Conservation (phyloP, 1,140 invertebrate genomes). For the Phortica variegata region DNA sequence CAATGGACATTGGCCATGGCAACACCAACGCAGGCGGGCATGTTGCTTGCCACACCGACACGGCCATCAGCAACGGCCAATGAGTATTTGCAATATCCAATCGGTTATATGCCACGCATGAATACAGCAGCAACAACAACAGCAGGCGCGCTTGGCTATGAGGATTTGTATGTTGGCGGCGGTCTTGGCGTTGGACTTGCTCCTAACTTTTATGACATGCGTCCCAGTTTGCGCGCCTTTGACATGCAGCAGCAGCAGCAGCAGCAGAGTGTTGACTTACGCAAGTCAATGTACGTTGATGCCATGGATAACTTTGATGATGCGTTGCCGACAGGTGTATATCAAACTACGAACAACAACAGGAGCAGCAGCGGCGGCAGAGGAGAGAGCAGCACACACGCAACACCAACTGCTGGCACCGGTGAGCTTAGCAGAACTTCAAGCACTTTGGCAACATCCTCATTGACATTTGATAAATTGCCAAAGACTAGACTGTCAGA, state of each 20-base stretch:
- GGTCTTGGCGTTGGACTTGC: neutral
- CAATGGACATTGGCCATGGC: constrained; percentile 46
- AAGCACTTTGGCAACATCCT: constrained; percentile 43
- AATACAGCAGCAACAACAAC: constrained; percentile 3
- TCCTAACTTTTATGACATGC: constrained; percentile 40
- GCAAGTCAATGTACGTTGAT: neutral
- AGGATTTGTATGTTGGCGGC: constrained; percentile 28
- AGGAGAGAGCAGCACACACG: constrained; percentile 2
- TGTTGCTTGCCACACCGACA: constrained; percentile 30
- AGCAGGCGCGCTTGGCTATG: constrained; percentile 14
- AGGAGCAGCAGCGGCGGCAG: neutral
- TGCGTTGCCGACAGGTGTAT: constrained; percentile 27
- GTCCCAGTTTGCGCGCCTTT: constrained; percentile 42
- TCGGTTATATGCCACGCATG: neutral
- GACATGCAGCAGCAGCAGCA: constrained; percentile 18
- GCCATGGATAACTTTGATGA: constrained; percentile 1
- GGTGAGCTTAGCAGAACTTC: constrained; percentile 40
- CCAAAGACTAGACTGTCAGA: constrained; percentile 34
- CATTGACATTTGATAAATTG: constrained; percentile 54
- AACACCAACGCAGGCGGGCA: constrained; percentile 37
- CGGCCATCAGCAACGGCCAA: constrained; percentile 3
- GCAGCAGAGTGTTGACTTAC: neutral
- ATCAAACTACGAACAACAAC: constrained; percentile 14
- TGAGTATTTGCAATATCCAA: constrained; percentile 24
- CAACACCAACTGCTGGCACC: constrained; percentile 10